Percentiles rank a stretch among this genome's conserved stretches.
Conservation (phyloP, 2,113 vertebrate genomes). For the Leiothrix lutea region DNA sequence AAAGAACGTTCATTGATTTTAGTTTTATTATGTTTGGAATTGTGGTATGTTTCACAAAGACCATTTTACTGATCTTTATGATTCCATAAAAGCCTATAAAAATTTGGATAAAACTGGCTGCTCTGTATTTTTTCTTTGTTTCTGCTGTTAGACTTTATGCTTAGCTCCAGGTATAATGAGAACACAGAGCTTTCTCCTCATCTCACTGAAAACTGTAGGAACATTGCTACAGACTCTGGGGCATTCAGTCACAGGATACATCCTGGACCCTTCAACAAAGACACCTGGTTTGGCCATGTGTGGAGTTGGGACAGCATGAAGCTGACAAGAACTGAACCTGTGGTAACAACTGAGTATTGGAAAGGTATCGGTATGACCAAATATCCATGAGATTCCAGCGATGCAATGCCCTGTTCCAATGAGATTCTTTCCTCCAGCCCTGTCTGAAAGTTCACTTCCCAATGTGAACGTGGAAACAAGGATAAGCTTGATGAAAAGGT, state of each 20-base stretch:
- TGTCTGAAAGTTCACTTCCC: neutral
- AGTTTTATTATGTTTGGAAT: slow-evolving; percentile 42
- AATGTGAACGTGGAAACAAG: neutral
- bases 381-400: neutral
- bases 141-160: neutral
- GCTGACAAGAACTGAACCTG: neutral
- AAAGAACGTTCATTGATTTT: slow-evolving; percentile 50
- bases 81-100: slow-evolving; percentile 25
- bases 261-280: neutral
- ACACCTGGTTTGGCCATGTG: neutral
- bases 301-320: neutral
- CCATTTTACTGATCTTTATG: slow-evolving; percentile 34
- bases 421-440: neutral
- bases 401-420: neutral
- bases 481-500: neutral
- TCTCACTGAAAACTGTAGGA: neutral
- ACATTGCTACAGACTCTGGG: rapidly evolving
- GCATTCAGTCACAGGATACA: neutral
- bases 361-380: neutral
- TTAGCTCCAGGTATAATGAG: neutral
- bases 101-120: slow-evolving; percentile 1
- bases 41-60: slow-evolving; percentile 40
- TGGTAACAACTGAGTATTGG: neutral
- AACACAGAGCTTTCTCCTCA: neutral
- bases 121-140: neutral